Evolutionary conservation across 2,113 vertebrate species (phyloP).

Genomic region (Halcyon malimbica): DNA sequence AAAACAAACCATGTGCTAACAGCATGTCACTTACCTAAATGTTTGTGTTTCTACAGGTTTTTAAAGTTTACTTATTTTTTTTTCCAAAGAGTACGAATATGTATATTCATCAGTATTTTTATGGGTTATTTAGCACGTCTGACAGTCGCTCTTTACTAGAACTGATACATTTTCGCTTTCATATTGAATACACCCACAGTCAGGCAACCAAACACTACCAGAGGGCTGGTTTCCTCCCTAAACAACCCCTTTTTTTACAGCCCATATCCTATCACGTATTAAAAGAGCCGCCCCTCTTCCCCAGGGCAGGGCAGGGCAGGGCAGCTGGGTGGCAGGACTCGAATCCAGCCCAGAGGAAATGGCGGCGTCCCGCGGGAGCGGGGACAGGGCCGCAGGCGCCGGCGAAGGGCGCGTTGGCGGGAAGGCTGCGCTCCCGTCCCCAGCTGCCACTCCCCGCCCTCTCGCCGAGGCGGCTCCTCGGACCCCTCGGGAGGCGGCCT

Average conservation of each 20-base stretch:
- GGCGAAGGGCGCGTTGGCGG: not conserved
- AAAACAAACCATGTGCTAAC: accelerated
- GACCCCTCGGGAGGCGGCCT: too few species aligned
- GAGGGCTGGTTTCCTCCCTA: too few species aligned
- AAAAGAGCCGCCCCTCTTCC: accelerated
- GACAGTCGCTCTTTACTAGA: not conserved
- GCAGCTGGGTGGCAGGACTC: not conserved
- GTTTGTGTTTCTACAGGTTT: not conserved
- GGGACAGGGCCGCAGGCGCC: not conserved
- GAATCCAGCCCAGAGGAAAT: not conserved
- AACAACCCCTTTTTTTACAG: too few species aligned
- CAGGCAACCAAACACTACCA: accelerated
- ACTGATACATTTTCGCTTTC: accelerated
- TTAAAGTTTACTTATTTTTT: not conserved
- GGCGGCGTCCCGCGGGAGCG: not conserved
- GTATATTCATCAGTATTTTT: not conserved
- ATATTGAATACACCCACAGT: accelerated
- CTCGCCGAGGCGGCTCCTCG: not conserved
- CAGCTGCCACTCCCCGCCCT: not conserved
- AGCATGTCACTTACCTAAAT: not conserved
- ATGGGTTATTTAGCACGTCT: accelerated
- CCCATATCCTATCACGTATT: accelerated
- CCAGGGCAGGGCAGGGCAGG: too few species aligned
- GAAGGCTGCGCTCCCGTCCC: not conserved
- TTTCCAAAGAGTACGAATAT: accelerated